Evolutionary conservation across 2,797 vertebrate species (phyloP).

Genomic region (Orestias chungarensis): DNA sequence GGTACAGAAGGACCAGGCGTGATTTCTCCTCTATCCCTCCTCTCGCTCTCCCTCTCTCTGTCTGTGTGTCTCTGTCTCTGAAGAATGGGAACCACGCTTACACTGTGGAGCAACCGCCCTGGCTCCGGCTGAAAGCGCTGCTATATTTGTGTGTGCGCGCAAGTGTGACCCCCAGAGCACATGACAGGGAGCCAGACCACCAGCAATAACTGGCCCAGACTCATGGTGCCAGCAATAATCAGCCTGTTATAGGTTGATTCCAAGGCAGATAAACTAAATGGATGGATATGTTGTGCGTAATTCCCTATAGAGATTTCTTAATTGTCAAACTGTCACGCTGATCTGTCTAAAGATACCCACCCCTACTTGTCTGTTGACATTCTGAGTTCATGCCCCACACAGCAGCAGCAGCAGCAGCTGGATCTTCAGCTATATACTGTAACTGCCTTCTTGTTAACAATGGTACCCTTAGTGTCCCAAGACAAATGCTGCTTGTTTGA

Average conservation of each 20-base stretch:
- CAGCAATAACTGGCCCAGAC: slow-evolving; percentile 43
- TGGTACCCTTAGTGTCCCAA: slow-evolving; percentile 65
- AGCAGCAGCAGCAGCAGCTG: slow-evolving; percentile 71
- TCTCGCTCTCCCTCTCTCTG: too few relatives aligned
- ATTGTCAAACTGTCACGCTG: slow-evolving; percentile 57
- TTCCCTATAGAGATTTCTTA: slow-evolving; percentile 4
- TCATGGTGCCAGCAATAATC: slow-evolving; percentile 49
- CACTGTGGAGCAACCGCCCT: neutral
- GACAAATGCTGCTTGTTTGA: slow-evolving; percentile 73
- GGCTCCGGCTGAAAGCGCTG: slow-evolving; percentile 37
- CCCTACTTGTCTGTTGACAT: slow-evolving; percentile 72
- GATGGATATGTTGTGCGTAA: neutral
- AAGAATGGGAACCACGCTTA: neutral
- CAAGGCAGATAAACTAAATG: slow-evolving; percentile 38
- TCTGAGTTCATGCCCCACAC: slow-evolving; percentile 64
- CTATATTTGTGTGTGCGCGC: slow-evolving; percentile 41
- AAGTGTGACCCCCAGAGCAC: slow-evolving; percentile 49
- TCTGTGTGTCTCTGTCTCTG: too few relatives aligned
- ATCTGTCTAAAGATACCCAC: slow-evolving; percentile 61
- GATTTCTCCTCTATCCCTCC: too few relatives aligned
- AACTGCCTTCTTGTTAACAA: slow-evolving; percentile 56
- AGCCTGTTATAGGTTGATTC: slow-evolving; percentile 33
- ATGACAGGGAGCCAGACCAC: slow-evolving; percentile 58
- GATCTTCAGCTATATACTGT: slow-evolving; percentile 47
- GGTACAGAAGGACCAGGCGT: slow-evolving; percentile 73